phyloP scores from a whole-genome alignment of 2,113 vertebrate species.

The Machaerirhynchus nigripectus region DNA sequence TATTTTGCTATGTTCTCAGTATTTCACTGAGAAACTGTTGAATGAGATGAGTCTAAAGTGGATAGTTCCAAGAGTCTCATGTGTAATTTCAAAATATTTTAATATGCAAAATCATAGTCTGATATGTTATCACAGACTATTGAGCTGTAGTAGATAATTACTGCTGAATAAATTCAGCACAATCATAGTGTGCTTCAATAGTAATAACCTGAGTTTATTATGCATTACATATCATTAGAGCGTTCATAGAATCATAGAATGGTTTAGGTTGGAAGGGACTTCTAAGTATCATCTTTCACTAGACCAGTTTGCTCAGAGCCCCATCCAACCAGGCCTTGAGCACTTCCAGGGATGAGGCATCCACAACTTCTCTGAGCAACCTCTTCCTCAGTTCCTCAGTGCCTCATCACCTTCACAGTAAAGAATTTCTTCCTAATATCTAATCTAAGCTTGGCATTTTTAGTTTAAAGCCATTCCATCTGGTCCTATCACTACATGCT shows the following conservation, averaged over 20 bases:
- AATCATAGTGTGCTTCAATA: not conserved
- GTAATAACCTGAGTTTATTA: not conserved
- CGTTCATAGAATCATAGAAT: not conserved
- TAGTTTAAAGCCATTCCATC: not conserved
- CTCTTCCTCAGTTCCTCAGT: not conserved
- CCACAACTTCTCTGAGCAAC: not conserved
- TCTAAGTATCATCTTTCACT: not conserved
- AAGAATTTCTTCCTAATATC: not conserved
- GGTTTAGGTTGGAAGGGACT: not conserved
- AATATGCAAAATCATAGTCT: not conserved
- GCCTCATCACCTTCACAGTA: not conserved
- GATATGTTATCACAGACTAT: not conserved
- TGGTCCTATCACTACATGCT: not conserved
- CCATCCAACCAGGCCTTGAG: not conserved
- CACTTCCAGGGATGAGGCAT: not conserved
- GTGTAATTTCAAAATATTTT: not conserved
- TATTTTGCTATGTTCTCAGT: not conserved
- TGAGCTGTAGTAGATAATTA: not conserved
- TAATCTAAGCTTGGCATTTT: not conserved
- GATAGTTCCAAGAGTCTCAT: not conserved
- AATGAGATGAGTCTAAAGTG: not conserved
- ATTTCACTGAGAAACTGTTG: not conserved
- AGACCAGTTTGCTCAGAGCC: not conserved
- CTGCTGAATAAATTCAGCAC: not conserved
- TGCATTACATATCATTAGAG: not conserved